Evolutionary conservation across 2,113 vertebrate genomes (phyloP).

Genomic region (Phaetusa simplex): DNA sequence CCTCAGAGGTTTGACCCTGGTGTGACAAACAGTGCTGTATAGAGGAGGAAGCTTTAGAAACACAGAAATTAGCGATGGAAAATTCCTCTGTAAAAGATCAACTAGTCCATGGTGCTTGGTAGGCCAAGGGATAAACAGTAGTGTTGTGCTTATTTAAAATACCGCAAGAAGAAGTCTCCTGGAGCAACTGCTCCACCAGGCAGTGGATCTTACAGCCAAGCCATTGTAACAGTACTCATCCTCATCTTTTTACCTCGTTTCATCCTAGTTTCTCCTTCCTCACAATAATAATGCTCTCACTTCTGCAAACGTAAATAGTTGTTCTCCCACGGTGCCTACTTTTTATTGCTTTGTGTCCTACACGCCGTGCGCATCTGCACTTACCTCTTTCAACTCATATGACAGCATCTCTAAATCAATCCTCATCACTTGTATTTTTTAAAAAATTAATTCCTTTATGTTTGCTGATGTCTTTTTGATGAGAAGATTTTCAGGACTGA

Average conservation of each 20-base stretch:
- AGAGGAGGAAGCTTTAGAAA: slow-evolving; percentile 1
- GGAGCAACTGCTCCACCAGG: not conserved
- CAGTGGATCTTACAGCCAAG: not conserved
- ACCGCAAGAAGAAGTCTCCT: not conserved
- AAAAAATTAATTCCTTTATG: not conserved
- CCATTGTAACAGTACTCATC: not conserved
- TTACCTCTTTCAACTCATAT: not conserved
- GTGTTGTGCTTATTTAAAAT: not conserved
- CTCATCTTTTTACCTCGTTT: not conserved
- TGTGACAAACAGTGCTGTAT: not conserved
- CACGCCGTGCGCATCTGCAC: accelerated
- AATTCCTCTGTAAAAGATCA: slow-evolving; percentile 39
- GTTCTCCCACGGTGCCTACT: not conserved
- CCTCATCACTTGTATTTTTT: not conserved
- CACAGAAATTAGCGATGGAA: slow-evolving; percentile 32
- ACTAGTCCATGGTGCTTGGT: not conserved
- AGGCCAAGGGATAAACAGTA: not conserved
- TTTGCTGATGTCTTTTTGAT: not conserved
- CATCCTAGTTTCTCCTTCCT: not conserved
- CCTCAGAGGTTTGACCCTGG: not conserved
- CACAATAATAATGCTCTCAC: not conserved
- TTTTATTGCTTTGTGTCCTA: not conserved
- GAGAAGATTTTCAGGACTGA: not conserved
- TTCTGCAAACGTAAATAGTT: not conserved
- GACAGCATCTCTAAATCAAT: not conserved